A percentile compares a stretch with the other conserved stretches of the same genome.
phyloP scores from a whole-genome alignment of 2,888 invertebrate species.

The Lobophora halterata region DNA sequence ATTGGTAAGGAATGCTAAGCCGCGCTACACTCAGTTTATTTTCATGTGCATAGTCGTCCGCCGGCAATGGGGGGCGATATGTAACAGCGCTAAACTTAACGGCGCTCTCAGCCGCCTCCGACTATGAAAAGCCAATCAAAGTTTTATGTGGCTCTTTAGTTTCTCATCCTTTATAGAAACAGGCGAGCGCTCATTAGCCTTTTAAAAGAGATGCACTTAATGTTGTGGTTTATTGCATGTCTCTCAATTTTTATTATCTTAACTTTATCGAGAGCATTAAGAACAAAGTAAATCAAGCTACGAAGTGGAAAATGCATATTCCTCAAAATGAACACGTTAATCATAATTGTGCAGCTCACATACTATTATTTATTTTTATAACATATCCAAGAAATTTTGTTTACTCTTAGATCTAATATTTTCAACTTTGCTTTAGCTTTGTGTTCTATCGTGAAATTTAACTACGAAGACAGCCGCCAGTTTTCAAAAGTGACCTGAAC shows the following conservation, averaged over 20 bases:
- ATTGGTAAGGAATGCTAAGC: not conserved
- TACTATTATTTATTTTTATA: too few relatives aligned
- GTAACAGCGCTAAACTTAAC: slow-evolving; percentile 64
- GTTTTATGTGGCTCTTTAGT: slow-evolving; percentile 57
- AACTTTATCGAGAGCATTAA: too few relatives aligned
- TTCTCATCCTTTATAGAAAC: slow-evolving; percentile 44
- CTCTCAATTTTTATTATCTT: not conserved
- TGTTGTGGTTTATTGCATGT: slow-evolving; percentile 22
- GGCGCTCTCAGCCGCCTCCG: slow-evolving; percentile 50
- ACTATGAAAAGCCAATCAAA: slow-evolving; percentile 72
- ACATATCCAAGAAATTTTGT: too few relatives aligned
- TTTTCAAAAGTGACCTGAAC: too few relatives aligned
- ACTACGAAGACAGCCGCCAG: too few relatives aligned
- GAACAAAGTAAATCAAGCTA: too few relatives aligned
- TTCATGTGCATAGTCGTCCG: slow-evolving; percentile 34
- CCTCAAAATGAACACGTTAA: too few relatives aligned
- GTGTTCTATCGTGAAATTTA: too few relatives aligned
- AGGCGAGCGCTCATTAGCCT: slow-evolving; percentile 36
- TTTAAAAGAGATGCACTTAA: slow-evolving; percentile 27
- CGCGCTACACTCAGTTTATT: slow-evolving; percentile 37
- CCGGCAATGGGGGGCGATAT: slow-evolving; percentile 56
- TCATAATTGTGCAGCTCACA: too few relatives aligned
- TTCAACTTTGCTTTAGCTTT: too few relatives aligned
- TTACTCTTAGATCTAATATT: too few relatives aligned
- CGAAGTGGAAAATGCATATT: too few relatives aligned